Evolutionary conservation across 2,797 vertebrate species (phyloP), one percentile per base, ranked within the genome.

Genomic region (Chloroceryle inda): DNA sequence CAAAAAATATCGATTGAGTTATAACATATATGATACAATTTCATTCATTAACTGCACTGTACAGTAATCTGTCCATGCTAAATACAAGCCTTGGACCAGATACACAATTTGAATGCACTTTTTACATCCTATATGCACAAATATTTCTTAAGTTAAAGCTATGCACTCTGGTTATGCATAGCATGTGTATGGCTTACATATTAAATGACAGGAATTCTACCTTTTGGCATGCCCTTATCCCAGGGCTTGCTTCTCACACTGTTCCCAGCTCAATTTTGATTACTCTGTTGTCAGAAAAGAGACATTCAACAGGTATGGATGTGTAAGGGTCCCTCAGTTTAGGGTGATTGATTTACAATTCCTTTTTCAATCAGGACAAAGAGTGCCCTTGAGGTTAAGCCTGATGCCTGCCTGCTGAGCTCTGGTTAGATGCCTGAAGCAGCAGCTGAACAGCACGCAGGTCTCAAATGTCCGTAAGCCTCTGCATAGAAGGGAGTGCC

Each of bases 111-210:
- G 93, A 95, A 96, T 90, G 94, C 94, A 92, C 89, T 97, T 98
- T 97, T 96, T 97, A 97, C 91, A 97, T 63, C 86, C 58, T 92
- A 73, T 97, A 95, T 97, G 92, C 97, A 97, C 95, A 97, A 95
- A 97, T 86, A 92, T 92, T 89, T 94, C 91, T 98, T 97, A 97
- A 97, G 93, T 98, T 98, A 98, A 85, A 97, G 89, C 93, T 93
- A 97, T 96, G 97, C 97, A 97, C 96, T 94, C 89, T 83, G 94
- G 86, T 93, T 97, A 96, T 96, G 97, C 97, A 97, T 96, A 96
- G 85, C 69, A 29, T 87, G 73, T 97, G 81, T 98, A 98, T 98
- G 98, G 98, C 98, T 98, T 98, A 97, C 96, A 96, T 88, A 79
- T 96, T 95, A 88, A 97, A 85, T 31, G 58, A 97, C 93, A 86